Base-by-base conservation (phyloP, 2,113 vertebrate species). In the Rafetus swinhoei region DNA sequence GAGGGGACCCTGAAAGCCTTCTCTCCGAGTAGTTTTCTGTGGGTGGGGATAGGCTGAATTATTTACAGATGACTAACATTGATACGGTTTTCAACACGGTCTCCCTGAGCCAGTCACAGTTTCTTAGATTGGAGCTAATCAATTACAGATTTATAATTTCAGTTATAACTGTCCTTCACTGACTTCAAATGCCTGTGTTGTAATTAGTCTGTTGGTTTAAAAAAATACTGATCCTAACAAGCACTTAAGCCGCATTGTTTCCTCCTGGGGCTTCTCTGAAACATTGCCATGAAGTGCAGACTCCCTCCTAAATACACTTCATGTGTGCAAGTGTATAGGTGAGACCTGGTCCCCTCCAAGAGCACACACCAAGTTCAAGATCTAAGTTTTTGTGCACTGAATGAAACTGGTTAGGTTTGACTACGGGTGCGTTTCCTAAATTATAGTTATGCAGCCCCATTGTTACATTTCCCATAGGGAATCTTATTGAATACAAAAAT, bases 401-500 rank as follows among this genome's bases (percentile, higher is more conserved):
- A 92, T 84, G 93, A 89, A 92, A 88, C 55, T 74, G 93, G 86
- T 88, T 84, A 87, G 62, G 91, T 92, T 74, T 65, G 84, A 60
- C 60, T 57, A 11, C 81, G 84, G 59, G 88, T 6, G 65, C 85
- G 50, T 81, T 21, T 79, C 56, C 89, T 96, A 95, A 95, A 93
- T 91, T 90, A 81, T 79, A 87, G 93, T 95, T 93, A 84, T 85
- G 87, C 53, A 88, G 65, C 54, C 82, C 65, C 35, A 54, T 95
- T 94, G 93, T 92, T 95, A 90, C 80, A 92, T 94, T 93, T 95
- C 76, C 54, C 55, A n/a, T 22, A 60, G 79, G 86, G 65, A 56
- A 81, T 65, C 22, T 25, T 81, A 69, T 65, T 81, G 22, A 86
- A 90, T 79, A 89, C 82, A 84, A 9, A 79, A 82, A 85, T 93